Base-by-base conservation (phyloP, 2,888 invertebrate genomes). In the Chloromyia formosa region DNA sequence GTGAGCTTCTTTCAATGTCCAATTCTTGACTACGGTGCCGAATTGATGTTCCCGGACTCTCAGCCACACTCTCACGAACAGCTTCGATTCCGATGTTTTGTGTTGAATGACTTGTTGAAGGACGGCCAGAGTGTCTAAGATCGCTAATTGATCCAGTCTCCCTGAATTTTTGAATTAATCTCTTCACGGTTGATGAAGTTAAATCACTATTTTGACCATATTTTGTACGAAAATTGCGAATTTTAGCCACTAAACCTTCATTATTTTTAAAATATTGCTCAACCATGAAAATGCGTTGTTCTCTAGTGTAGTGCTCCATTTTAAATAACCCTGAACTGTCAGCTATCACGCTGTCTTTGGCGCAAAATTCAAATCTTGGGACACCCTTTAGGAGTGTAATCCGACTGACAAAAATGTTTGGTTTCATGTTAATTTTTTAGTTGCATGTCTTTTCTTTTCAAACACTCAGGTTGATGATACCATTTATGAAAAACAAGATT, bases 1-100 rank as follows among this genome's bases (percentile, higher is more conserved):
- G 64, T 64, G 35, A 74, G 64, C 73, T 35, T 64, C 54, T 66
- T 66, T 56, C 56, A 66, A 74, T 66, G 18, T 62, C 14, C 62
- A 49, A 74, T 69, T 60, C 68, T 60, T 74, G 49, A 23, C 68
- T 27, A 69, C 69, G 18, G 60, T n/a, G 62, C 62, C 71, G 74
- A 81, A 81, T 81, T 79, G 79, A 80, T 75, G 79, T 79, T 79
- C 78, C 77, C 69, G 80, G 79, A 79, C 73, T 80, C 64, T 80
- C 80, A 79, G 56, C 77, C 75, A 80, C 78, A 81, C 79, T 81
- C 78, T 79, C 75, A 76, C 76, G 49, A 1, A 49, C 49, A 5
- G 14, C 49, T 12, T 49, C 49, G 3, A 49, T 35, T 4, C 7
- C 7, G 27, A 35, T 5, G 7, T 35, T 35, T n/a, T n/a, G n/a